These are phyloP conservation scores for Fulmarus glacialis DNA, from an alignment of 2,113 vertebrate genomes.

Conservation along the genomic window DNA sequence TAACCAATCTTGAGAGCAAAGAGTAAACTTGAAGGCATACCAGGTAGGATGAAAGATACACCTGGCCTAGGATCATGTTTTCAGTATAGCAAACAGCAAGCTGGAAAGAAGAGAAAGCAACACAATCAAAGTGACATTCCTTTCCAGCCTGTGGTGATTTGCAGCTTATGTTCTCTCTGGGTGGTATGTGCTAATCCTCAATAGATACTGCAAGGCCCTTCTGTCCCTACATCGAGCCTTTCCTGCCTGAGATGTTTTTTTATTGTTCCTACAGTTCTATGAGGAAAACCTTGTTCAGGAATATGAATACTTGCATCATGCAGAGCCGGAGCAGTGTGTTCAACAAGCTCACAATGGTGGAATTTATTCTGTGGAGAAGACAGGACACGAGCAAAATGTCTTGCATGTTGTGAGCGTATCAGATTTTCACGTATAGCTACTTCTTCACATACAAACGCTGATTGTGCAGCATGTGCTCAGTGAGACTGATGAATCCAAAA, in stretches of 20 bases:
- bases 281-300: background rate
- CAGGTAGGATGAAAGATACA: background rate
- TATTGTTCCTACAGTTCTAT: background rate
- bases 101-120: background rate
- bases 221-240: background rate
- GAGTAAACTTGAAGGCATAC: background rate
- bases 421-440: background rate
- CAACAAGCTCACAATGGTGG: background rate
- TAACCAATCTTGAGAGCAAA: background rate
- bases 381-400: background rate
- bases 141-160: background rate
- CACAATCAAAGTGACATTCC: background rate
- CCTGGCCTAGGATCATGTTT: background rate
- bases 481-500: background rate
- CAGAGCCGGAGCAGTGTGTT: background rate
- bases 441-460: background rate
- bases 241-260: background rate
- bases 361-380: background rate
- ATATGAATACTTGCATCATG: background rate
- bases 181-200: background rate
- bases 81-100: background rate
- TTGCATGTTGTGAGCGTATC: background rate
- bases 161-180: background rate
- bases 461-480: background rate
- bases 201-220: background rate